phyloP scores from a whole-genome alignment of 2,113 vertebrate species.

The Prunella fulvescens region DNA sequence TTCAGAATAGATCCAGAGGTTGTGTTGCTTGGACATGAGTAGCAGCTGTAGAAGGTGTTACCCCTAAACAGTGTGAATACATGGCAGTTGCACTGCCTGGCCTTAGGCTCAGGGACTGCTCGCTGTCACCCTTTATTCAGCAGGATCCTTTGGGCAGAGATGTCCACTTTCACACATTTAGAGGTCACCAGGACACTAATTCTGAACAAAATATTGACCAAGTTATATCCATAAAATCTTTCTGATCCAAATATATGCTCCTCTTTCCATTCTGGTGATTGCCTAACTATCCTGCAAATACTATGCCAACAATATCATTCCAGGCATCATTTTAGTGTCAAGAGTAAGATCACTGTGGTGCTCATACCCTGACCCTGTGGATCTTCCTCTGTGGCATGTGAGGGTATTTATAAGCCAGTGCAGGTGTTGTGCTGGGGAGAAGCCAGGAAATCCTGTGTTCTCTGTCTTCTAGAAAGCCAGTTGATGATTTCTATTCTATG shows the following conservation, averaged over 20 bases:
- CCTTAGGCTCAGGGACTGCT: background rate
- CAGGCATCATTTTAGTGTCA: background rate
- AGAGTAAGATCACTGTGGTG: background rate
- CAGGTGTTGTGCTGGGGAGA: background rate
- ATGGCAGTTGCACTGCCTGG: rapidly evolving
- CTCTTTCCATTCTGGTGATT: background rate
- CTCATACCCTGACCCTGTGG: rapidly evolving
- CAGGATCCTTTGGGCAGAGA: background rate
- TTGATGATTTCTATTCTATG: background rate
- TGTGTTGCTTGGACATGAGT: rapidly evolving
- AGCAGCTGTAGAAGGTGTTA: background rate
- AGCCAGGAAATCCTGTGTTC: background rate
- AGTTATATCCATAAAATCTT: rapidly evolving
- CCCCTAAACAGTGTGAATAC: background rate
- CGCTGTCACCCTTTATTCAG: background rate
- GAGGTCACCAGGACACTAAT: background rate
- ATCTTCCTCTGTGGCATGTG: background rate
- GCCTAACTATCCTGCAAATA: background rate
- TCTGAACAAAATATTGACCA: background rate
- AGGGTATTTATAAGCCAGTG: background rate
- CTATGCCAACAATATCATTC: background rate
- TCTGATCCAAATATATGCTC: background rate
- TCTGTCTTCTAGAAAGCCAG: background rate
- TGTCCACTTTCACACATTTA: background rate
- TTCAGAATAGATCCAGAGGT: background rate